These are phyloP conservation scores for Pocillopora meandrina DNA, from an alignment of 92 coral and sea anemone species.

Conservation along the genomic window DNA sequence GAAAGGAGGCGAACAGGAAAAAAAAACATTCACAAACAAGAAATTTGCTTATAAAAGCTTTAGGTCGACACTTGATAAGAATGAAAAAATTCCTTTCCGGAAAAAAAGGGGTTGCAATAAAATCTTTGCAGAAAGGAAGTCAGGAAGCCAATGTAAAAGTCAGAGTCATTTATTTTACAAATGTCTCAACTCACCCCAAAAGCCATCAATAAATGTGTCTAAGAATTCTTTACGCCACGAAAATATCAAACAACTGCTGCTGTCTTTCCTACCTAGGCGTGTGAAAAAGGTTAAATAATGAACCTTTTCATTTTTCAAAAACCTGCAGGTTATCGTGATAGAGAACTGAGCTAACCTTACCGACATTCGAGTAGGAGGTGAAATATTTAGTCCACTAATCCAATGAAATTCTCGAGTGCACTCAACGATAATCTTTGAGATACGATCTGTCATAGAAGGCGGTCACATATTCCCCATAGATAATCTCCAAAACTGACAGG, in stretches of 20 bases:
- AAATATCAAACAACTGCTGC: no score
- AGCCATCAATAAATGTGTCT: no score
- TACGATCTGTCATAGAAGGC: conserved; percentile 13
- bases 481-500: conserved; percentile 16
- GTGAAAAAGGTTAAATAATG: no score
- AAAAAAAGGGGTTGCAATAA: not conserved
- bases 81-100: not conserved
- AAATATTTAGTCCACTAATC: conserved; percentile 1
- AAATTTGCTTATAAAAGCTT: not conserved
- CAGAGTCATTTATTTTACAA: no score
- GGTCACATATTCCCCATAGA: conserved; percentile 4
- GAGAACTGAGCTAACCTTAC: not conserved
- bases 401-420: not conserved
- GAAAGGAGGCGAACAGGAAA: conserved; percentile 18
- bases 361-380: conserved; percentile 8
- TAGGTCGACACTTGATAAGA: not conserved
- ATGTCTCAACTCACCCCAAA: no score
- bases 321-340: no score
- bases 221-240: no score
- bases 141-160: not conserved
- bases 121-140: not conserved
- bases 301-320: no score
- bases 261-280: no score
- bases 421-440: not conserved
- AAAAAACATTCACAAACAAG: not conserved